Evolutionary conservation across 2,888 invertebrate species (phyloP).

Genomic region (Caenorhabditis sp.): DNA sequence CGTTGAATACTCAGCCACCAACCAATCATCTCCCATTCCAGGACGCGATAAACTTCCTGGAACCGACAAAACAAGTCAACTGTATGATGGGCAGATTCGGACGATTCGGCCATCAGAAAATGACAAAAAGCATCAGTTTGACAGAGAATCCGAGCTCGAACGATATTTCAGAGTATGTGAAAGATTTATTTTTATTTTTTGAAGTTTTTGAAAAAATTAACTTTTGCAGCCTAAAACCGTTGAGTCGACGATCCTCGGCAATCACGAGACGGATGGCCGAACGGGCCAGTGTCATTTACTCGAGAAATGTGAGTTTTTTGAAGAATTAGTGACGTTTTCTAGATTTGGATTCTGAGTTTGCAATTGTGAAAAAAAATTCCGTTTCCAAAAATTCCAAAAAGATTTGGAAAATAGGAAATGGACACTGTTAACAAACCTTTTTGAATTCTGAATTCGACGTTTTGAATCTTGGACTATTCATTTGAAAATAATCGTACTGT

Average conservation of each 20-base stretch:
- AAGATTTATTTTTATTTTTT: no score
- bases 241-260: constrained; percentile 60
- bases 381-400: no score
- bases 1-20: no score
- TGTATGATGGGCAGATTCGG: constrained; percentile 62
- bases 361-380: no score
- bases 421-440: no score
- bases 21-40: no score
- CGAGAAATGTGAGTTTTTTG: constrained; percentile 59
- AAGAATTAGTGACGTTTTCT: no score
- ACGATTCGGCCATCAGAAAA: constrained; percentile 56
- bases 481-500: no score
- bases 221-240: constrained; percentile 50
- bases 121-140: constrained; percentile 60
- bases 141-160: constrained; percentile 61
- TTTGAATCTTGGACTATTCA: no score
- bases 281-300: constrained; percentile 61
- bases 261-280: constrained; percentile 61
- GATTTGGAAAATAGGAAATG: no score
- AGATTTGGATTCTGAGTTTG: no score
- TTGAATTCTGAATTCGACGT: background rate
- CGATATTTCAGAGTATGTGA: constrained; percentile 33
- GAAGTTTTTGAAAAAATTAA: background rate
- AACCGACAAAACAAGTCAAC: constrained; percentile 61
- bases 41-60: constrained; percentile 61